phyloP scores from a whole-genome alignment of 2,888 invertebrate species.

The Epinotia bilunana region DNA sequence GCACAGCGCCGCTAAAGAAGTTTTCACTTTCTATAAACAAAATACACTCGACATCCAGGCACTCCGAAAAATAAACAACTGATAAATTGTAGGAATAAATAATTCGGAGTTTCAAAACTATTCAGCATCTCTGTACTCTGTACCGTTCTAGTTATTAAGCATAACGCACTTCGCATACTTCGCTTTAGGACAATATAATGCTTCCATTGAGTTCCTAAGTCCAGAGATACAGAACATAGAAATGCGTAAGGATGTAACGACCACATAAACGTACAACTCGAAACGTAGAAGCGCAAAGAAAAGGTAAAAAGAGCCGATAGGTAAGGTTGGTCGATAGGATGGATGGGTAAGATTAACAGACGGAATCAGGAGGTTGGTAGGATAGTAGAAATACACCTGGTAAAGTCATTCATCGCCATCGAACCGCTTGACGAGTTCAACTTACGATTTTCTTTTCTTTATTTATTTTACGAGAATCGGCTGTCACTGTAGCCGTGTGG shows the following conservation, averaged over 20 bases:
- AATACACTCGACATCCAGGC: not conserved
- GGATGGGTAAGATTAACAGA: not conserved
- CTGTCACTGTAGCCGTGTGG: too few species aligned
- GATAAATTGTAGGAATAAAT: conserved; percentile 1
- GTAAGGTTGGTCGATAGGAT: not conserved
- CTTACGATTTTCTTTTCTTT: too few species aligned
- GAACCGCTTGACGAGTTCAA: too few species aligned
- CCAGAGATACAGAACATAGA: not conserved
- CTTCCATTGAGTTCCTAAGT: not conserved
- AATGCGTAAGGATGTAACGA: not conserved
- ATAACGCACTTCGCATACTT: not conserved
- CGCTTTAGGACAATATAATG: not conserved
- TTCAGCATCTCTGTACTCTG: conserved; percentile 2
- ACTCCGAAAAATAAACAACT: conserved; percentile 1
- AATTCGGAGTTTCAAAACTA: not conserved
- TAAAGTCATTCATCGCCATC: not conserved
- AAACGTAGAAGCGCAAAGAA: conserved; percentile 18
- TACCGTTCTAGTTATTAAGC: too few species aligned
- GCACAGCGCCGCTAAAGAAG: too few species aligned
- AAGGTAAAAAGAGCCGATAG: conserved; percentile 4
- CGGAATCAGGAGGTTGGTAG: too few species aligned
- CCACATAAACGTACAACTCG: not conserved
- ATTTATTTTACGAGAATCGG: too few species aligned
- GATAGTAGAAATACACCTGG: not conserved
- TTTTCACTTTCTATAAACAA: too few species aligned